phyloP scores from a whole-genome alignment of 2,797 vertebrate species.

The Helostoma temminkii region DNA sequence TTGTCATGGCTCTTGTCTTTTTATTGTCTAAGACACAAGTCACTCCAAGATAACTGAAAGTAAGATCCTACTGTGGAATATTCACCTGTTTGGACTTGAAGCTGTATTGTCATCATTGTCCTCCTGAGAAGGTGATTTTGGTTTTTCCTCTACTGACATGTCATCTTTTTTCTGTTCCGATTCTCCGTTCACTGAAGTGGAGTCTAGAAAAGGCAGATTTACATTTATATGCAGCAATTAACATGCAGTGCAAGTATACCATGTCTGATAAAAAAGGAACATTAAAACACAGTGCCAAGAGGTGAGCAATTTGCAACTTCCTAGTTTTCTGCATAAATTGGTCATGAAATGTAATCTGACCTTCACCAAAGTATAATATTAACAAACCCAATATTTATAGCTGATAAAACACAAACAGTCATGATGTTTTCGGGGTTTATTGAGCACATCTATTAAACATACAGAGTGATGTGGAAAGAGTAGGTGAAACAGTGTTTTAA shows the following conservation, averaged over 20 bases:
- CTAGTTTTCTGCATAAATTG: no score
- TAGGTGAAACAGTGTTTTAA: no score
- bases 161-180: slow-evolving; percentile 86
- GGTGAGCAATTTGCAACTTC: no score
- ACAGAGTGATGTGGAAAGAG: no score
- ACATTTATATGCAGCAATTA: slow-evolving; percentile 5
- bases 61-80: background rate
- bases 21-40: background rate
- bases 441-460: no score
- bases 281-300: no score
- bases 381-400: no score
- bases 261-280: background rate
- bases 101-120: slow-evolving; percentile 71
- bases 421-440: no score
- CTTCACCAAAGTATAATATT: no score
- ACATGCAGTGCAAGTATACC: accelerated
- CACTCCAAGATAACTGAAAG: background rate
- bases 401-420: no score
- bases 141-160: slow-evolving; percentile 69
- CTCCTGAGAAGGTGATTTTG: slow-evolving; percentile 73
- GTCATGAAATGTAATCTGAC: no score
- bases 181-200: slow-evolving; percentile 92
- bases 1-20: background rate
- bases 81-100: slow-evolving; percentile 82
- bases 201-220: slow-evolving; percentile 71